phyloP scores from a whole-genome alignment of 64 coral and sea anemone genomes.

The Stichodactyla mertensii region DNA sequence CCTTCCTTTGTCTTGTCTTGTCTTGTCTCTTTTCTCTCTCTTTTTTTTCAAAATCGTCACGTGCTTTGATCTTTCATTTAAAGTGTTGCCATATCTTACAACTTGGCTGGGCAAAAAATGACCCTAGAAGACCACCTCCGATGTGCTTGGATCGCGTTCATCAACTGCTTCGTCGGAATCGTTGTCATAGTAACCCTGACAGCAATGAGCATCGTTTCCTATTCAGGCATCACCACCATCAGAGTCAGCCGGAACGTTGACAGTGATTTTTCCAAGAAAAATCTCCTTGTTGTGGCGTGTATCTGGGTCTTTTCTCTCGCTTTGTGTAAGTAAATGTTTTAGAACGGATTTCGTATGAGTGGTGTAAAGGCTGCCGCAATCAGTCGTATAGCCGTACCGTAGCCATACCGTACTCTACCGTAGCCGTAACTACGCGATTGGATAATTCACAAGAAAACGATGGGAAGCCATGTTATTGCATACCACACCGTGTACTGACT shows the following conservation, averaged over 20 bases:
- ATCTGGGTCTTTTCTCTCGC: conserved; percentile 10
- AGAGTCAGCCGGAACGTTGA: neutral
- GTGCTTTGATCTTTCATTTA: neutral
- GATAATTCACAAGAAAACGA: too few relatives aligned
- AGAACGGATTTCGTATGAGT: neutral
- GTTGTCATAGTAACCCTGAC: conserved; percentile 52
- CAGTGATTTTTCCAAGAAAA: neutral
- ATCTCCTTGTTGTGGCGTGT: neutral
- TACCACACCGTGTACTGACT: too few relatives aligned
- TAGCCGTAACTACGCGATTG: too few relatives aligned
- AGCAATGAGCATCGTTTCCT: conserved; percentile 50
- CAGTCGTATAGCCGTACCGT: too few relatives aligned
- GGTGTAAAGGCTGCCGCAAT: too few relatives aligned
- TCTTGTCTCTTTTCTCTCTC: neutral
- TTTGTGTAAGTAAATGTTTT: neutral
- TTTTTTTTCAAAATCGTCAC: neutral
- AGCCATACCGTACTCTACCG: too few relatives aligned
- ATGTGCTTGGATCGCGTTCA: conserved; percentile 77
- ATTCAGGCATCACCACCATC: conserved; percentile 37
- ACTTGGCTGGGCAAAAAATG: conserved; percentile 26
- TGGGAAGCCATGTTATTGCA: too few relatives aligned
- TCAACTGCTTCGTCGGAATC: conserved; percentile 70
- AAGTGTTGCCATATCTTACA: conserved; percentile 45
- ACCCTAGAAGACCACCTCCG: neutral
- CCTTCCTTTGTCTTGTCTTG: neutral